Percentiles rank a stretch among this genome's conserved stretches.
Conservation (phyloP, 2,888 invertebrate species). For the Pterobdella sp. region DNA sequence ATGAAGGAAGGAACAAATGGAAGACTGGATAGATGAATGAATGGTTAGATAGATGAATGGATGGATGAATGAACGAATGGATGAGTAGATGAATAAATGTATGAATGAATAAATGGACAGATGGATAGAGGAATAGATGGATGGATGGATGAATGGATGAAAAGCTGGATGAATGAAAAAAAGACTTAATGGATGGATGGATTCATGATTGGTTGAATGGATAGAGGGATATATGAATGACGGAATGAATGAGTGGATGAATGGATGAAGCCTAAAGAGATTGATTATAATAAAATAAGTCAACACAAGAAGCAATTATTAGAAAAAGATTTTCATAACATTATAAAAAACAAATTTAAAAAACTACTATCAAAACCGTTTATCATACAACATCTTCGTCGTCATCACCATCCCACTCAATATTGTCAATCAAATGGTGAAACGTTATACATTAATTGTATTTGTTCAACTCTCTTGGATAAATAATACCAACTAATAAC, state of each 20-base stretch:
- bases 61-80: not conserved
- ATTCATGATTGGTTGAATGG: not conserved
- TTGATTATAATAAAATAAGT: no score
- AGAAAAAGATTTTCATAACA: no score
- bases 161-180: not conserved
- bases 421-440: not conserved
- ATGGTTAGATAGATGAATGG: not conserved
- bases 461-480: not conserved
- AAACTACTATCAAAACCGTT: not conserved
- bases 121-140: not conserved
- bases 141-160: not conserved
- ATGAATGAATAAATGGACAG: not conserved
- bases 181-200: not conserved
- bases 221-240: not conserved
- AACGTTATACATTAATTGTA: not conserved
- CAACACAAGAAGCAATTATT: no score
- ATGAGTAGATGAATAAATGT: not conserved
- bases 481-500: not conserved
- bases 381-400: not conserved
- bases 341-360: no score
- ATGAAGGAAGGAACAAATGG: not conserved
- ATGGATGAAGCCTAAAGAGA: not conserved
- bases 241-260: not conserved
- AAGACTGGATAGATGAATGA: not conserved
- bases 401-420: not conserved